phyloP scores from a whole-genome alignment of 1,140 invertebrate genomes.

The Tyrophagus putrescentiae region DNA sequence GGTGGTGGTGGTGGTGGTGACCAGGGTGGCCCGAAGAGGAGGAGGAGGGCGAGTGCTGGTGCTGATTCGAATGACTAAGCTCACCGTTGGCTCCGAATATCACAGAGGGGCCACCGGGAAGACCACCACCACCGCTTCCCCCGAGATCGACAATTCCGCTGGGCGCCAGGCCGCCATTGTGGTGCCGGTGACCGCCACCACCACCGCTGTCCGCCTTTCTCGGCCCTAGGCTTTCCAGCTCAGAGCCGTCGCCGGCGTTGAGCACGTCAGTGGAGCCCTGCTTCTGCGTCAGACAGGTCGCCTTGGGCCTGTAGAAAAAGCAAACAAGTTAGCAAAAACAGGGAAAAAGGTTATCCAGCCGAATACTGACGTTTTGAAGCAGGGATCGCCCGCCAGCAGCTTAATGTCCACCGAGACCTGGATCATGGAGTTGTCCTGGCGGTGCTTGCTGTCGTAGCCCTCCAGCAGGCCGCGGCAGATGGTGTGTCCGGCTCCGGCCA shows the following conservation, averaged over 20 bases:
- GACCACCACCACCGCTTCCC: not conserved
- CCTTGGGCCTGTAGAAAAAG: not conserved
- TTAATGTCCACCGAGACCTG: constrained; percentile 77
- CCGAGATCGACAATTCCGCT: not conserved
- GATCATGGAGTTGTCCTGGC: constrained; percentile 90
- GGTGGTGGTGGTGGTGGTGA: not conserved
- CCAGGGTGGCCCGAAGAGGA: not conserved
- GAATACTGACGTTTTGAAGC: constrained; percentile 63
- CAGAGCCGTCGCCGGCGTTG: not conserved
- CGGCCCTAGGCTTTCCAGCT: not conserved
- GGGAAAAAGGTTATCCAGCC: not conserved
- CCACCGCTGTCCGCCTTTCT: not conserved
- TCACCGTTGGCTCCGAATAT: not conserved
- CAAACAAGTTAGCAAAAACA: not conserved
- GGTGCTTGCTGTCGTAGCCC: constrained; percentile 67
- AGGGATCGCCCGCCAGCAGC: constrained; percentile 81
- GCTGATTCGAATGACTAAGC: not conserved
- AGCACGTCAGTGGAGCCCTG: constrained; percentile 10
- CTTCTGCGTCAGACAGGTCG: not conserved
- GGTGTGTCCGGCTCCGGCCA: constrained; percentile 76
- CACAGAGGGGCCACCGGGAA: no score
- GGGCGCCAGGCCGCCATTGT: not conserved
- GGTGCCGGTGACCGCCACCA: not conserved
- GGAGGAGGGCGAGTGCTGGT: not conserved
- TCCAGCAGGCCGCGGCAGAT: constrained; percentile 71